Evolutionary conservation across 2,113 vertebrate genomes (phyloP).

Genomic region (Lampris megalopsis): DNA sequence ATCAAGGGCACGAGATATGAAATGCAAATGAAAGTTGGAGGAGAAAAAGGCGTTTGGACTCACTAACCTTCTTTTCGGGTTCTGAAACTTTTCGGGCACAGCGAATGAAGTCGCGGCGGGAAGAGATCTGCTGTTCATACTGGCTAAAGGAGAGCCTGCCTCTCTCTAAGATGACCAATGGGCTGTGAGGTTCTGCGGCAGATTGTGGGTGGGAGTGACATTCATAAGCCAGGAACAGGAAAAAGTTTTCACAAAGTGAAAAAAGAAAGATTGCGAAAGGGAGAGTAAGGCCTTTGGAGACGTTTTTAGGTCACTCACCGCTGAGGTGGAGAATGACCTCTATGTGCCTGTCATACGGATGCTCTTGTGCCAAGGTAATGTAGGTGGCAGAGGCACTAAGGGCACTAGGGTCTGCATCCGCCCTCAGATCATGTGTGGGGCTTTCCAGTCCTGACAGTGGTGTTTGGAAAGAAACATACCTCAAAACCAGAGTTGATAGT

Average conservation of each 20-base stretch:
- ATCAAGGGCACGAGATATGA: background rate
- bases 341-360: constrained; percentile 89
- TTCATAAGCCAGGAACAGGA: background rate
- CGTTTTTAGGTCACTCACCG: constrained; percentile 80
- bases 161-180: constrained; percentile 89
- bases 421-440: constrained; percentile 91
- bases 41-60: background rate
- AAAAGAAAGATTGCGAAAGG: too few relatives aligned
- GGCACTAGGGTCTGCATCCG: constrained; percentile 92
- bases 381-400: constrained; percentile 91
- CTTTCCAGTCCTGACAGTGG: constrained; percentile 89
- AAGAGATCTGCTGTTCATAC: constrained; percentile 87
- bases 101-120: constrained; percentile 88
- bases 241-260: background rate
- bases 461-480: background rate
- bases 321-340: constrained; percentile 95
- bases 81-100: constrained; percentile 86
- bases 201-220: background rate
- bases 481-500: background rate
- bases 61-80: constrained; percentile 87
- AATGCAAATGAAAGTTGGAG: too few relatives aligned
- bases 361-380: constrained; percentile 93
- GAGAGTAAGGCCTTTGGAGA: background rate
- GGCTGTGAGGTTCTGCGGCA: constrained; percentile 89
- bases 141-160: constrained; percentile 89